Evolutionary conservation across 23 tunicate genomes (phyloP).

Genomic region (Ascidia mentula): DNA sequence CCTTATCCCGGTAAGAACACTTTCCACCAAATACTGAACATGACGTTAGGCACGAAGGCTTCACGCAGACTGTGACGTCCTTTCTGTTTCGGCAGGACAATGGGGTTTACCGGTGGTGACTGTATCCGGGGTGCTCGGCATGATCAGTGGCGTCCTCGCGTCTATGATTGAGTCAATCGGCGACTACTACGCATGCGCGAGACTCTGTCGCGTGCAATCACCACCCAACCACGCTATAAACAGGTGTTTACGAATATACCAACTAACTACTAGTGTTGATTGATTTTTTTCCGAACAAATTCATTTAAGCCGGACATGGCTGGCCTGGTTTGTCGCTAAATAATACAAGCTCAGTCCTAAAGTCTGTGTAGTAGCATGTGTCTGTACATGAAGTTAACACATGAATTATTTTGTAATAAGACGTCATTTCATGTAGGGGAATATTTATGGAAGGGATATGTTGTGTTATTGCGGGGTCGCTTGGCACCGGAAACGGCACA

Average conservation of each 20-base stretch:
- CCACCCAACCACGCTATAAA: slow-evolving; percentile 88
- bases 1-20: slow-evolving; percentile 86
- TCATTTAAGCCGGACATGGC: too few relatives aligned
- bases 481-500: slow-evolving; percentile 89
- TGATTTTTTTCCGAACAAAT: too few relatives aligned
- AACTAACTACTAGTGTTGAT: not conserved
- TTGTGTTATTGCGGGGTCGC: slow-evolving; percentile 72
- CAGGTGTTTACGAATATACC: slow-evolving; percentile 32
- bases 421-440: slow-evolving; percentile 52
- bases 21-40: too few relatives aligned
- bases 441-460: slow-evolving; percentile 89
- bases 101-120: slow-evolving; percentile 80
- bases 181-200: slow-evolving; percentile 70
- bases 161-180: slow-evolving; percentile 81
- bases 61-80: too few relatives aligned
- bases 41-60: too few relatives aligned
- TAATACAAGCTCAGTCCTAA: too few relatives aligned
- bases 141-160: slow-evolving; percentile 85
- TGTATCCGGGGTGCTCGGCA: slow-evolving; percentile 68
- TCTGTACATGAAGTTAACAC: too few relatives aligned
- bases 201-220: slow-evolving; percentile 47
- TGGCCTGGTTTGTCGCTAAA: too few relatives aligned
- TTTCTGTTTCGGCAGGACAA: slow-evolving; percentile 53
- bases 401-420: too few relatives aligned
- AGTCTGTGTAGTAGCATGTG: too few relatives aligned